phyloP scores from a whole-genome alignment of 2,113 vertebrate genomes.

The Cairina moschata region DNA sequence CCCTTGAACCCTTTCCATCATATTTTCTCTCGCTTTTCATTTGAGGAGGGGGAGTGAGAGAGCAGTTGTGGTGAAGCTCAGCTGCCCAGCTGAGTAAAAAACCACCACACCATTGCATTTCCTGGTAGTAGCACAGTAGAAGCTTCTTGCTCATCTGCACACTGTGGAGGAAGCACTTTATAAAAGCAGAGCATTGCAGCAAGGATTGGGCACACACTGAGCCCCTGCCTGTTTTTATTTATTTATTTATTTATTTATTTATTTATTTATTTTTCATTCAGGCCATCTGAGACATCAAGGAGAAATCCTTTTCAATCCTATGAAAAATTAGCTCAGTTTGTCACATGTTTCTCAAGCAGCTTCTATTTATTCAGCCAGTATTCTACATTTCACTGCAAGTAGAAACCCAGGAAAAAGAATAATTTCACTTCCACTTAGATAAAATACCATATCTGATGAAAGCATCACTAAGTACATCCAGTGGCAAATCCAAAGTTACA shows the following conservation, averaged over 20 bases:
- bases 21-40: too few relatives aligned
- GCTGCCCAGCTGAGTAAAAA: too few relatives aligned
- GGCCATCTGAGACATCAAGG: background rate
- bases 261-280: too few relatives aligned
- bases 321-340: rapidly evolving
- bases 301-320: background rate
- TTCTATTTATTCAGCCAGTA: background rate
- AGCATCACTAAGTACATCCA: background rate
- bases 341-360: background rate
- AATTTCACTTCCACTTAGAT: background rate
- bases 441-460: background rate
- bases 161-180: background rate
- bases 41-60: too few relatives aligned
- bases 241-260: rapidly evolving
- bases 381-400: background rate
- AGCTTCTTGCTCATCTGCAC: background rate
- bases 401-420: background rate
- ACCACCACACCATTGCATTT: background rate
- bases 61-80: too few relatives aligned
- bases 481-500: rapidly evolving
- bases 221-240: rapidly evolving
- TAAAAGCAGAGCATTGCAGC: rapidly evolving
- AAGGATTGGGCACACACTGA: background rate
- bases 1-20: too few relatives aligned
- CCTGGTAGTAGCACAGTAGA: background rate